A percentile compares a stretch with the other conserved stretches of the same genome.
Evolutionary conservation across 2,888 invertebrate species (phyloP).

Genomic region (Labia minor): DNA sequence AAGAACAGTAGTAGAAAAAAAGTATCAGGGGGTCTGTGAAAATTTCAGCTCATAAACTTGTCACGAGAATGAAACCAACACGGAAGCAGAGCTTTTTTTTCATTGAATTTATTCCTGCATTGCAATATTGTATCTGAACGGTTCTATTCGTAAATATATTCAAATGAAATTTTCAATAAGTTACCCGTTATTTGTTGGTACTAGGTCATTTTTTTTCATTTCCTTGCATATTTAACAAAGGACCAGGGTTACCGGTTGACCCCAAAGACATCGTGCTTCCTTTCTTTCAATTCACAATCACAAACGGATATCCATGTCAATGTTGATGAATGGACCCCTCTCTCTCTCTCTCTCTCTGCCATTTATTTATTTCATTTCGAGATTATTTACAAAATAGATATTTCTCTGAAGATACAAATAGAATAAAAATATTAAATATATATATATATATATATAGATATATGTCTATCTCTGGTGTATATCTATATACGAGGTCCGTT

Average conservation of each 20-base stretch:
- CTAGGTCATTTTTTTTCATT: neutral
- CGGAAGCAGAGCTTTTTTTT: neutral
- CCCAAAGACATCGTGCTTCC: neutral
- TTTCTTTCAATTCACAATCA: neutral
- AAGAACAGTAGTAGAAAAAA: no score
- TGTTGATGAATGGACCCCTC: neutral
- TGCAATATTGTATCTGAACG: neutral
- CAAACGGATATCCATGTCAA: neutral
- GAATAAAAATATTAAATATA: no score
- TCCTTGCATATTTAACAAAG: neutral
- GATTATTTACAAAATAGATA: no score
- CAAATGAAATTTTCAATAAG: constrained; percentile 6
- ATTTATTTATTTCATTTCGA: no score
- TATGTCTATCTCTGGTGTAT: no score
- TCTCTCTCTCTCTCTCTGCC: neutral
- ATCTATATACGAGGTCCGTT: no score
- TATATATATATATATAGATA: no score
- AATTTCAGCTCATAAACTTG: neutral
- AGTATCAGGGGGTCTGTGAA: neutral
- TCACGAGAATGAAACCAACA: neutral
- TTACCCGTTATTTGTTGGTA: neutral
- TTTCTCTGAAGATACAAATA: no score
- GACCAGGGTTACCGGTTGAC: constrained; percentile 1
- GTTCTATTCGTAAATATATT: neutral
- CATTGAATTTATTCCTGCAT: neutral